Percentiles rank a stretch among this genome's conserved stretches.
These are phyloP conservation scores for Plebejus melissa DNA, from an alignment of 2,888 invertebrate species.

Conservation along the genomic window DNA sequence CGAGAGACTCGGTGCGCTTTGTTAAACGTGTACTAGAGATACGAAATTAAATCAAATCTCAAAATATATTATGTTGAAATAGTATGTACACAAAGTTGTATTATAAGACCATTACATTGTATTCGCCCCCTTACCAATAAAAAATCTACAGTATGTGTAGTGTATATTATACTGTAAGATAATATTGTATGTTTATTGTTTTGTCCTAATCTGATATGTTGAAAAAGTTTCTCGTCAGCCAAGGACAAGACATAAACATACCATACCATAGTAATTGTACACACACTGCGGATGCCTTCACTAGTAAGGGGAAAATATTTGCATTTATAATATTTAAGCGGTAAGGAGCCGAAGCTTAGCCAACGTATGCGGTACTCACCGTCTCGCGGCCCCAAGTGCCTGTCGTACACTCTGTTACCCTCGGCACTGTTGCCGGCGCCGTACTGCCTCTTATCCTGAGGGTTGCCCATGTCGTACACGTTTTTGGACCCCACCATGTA, in stretches of 20 bases:
- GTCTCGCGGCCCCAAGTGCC: constrained; percentile 65
- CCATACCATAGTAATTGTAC: not conserved
- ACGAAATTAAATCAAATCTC: constrained; percentile 27
- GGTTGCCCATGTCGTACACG: constrained; percentile 51
- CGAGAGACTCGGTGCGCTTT: constrained; percentile 26
- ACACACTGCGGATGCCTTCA: not conserved
- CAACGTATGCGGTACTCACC: constrained; percentile 53
- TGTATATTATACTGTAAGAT: not conserved
- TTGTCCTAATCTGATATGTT: not conserved
- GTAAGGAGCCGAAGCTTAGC: constrained; percentile 39
- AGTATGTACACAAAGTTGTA: constrained; percentile 4
- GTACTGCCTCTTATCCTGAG: constrained; percentile 55
- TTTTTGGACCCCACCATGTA: constrained; percentile 60
- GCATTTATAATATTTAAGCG: constrained; percentile 31
- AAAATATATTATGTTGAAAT: not conserved
- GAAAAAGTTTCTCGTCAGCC: not conserved
- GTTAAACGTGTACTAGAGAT: constrained; percentile 25
- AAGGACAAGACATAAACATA: not conserved
- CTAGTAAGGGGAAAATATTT: not conserved
- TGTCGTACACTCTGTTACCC: constrained; percentile 59
- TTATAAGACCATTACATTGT: constrained; percentile 2
- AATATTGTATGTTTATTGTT: not conserved
- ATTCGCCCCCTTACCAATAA: not conserved
- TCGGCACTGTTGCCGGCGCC: constrained; percentile 58
- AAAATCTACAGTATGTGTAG: not conserved